phyloP scores from a whole-genome alignment of 2,113 vertebrate genomes.

The Scomber japonicus region DNA sequence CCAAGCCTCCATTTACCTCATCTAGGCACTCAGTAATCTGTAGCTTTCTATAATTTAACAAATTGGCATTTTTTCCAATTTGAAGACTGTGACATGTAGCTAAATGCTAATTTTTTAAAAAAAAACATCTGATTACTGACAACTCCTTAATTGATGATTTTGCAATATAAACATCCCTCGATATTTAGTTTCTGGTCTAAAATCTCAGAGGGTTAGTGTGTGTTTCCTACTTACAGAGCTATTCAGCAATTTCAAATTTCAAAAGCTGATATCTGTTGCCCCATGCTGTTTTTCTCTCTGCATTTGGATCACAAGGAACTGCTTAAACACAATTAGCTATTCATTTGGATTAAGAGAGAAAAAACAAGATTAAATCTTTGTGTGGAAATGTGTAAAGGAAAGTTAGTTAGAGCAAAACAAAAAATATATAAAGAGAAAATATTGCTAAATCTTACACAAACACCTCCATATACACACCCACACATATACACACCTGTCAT shows the following conservation, averaged over 20 bases:
- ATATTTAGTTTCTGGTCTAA: no score
- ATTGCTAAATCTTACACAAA: conserved; percentile 9
- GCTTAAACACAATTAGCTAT: background rate
- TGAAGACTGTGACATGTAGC: background rate
- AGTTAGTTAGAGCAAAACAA: conserved; percentile 2
- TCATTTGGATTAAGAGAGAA: background rate
- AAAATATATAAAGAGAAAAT: background rate
- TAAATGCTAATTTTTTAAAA: background rate
- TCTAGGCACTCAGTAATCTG: background rate
- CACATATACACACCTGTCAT: background rate
- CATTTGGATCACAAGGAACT: background rate
- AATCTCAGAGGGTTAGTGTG: background rate
- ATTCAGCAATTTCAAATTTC: background rate
- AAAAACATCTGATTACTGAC: background rate
- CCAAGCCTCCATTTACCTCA: background rate
- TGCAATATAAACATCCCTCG: background rate
- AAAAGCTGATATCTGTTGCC: background rate
- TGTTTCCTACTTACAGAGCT: background rate
- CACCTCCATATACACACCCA: background rate
- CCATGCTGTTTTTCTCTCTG: background rate
- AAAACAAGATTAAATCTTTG: background rate
- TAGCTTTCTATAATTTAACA: background rate
- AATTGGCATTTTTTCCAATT: background rate
- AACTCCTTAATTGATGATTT: background rate
- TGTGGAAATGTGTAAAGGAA: background rate